These are phyloP conservation scores for Euphonia xanthogaster DNA, from an alignment of 2,797 vertebrate species.

Conservation along the genomic window DNA sequence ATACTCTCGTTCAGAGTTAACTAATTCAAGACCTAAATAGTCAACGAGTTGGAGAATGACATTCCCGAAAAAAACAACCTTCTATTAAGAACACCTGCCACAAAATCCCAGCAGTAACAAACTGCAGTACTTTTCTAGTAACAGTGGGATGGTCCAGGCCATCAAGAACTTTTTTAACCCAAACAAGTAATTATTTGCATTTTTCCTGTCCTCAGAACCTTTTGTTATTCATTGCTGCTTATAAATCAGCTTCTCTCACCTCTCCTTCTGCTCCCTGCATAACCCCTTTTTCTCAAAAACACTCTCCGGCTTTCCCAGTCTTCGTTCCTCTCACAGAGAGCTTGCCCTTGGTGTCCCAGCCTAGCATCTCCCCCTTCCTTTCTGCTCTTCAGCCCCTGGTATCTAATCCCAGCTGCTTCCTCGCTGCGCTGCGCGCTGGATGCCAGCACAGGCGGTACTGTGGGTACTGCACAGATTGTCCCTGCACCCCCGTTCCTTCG, in stretches of 20 bases:
- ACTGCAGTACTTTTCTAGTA: not conserved
- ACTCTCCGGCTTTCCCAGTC: not conserved
- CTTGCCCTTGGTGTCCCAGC: not conserved
- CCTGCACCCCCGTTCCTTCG: not conserved
- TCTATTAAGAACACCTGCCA: not conserved
- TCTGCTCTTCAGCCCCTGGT: not conserved
- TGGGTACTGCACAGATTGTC: not conserved
- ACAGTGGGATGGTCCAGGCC: not conserved
- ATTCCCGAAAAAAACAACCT: not conserved
- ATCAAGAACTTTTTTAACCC: not conserved
- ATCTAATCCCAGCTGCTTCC: not conserved
- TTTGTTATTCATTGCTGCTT: not conserved
- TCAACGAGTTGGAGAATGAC: not conserved
- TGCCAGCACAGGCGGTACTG: not conserved
- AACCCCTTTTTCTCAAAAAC: not conserved
- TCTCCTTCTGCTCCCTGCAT: not conserved
- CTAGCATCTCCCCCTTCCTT: not conserved
- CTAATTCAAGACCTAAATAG: not conserved
- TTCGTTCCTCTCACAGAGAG: fast-evolving
- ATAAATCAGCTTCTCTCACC: not conserved
- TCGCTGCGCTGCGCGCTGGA: not conserved
- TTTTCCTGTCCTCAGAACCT: not conserved
- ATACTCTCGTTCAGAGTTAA: not conserved
- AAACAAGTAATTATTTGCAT: not conserved
- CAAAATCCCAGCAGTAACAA: not conserved